phyloP scores from a whole-genome alignment of 2,113 vertebrate genomes.

The Ictalurus furcatus region DNA sequence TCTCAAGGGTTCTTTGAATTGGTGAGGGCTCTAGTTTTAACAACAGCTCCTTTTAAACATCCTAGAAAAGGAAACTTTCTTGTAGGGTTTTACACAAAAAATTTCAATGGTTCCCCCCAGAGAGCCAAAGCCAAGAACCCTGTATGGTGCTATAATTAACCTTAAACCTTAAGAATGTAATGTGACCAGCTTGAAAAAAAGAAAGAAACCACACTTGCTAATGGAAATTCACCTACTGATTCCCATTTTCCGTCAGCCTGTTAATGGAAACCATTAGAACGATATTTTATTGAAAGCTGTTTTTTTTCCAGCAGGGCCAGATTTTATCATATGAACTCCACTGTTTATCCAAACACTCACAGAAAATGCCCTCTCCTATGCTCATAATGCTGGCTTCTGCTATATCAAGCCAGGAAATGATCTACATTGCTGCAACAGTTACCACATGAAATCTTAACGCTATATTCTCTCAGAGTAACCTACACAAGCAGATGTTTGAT shows the following conservation, averaged over 20 bases:
- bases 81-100: neutral
- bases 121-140: neutral
- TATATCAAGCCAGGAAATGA: neutral
- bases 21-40: neutral
- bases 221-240: neutral
- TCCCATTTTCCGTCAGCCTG: neutral
- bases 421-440: neutral
- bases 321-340: neutral
- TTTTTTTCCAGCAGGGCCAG: neutral
- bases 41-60: neutral
- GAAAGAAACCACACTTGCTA: neutral
- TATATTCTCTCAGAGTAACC: constrained; percentile 9
- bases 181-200: neutral
- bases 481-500: constrained; percentile 43
- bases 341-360: neutral
- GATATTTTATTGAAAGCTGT: neutral
- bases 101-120: neutral
- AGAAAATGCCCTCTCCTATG: neutral
- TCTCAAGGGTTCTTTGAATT: neutral
- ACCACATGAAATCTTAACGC: neutral
- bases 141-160: neutral
- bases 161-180: neutral
- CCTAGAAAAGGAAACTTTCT: neutral
- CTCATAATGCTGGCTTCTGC: neutral
- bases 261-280: neutral